phyloP scores from a whole-genome alignment of 2,797 vertebrate genomes.

The Spheniscus humboldti region DNA sequence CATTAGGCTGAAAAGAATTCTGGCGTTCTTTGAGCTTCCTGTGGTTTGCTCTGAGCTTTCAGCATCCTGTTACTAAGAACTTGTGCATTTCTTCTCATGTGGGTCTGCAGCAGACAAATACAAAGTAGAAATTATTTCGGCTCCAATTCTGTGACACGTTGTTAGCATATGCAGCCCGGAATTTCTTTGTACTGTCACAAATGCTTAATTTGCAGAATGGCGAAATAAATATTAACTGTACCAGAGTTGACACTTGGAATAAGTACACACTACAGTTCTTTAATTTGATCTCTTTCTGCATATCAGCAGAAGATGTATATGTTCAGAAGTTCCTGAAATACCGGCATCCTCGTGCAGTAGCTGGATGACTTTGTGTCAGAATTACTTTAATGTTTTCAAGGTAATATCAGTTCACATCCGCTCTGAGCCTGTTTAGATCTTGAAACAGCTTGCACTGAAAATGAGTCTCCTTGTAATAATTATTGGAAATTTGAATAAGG shows the following conservation, averaged over 20 bases:
- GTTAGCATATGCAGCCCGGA: not conserved
- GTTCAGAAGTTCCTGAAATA: not conserved
- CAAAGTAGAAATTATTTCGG: not conserved
- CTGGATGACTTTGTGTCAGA: not conserved
- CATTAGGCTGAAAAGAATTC: not conserved
- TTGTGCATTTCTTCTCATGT: not conserved
- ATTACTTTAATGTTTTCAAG: not conserved
- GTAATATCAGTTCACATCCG: not conserved
- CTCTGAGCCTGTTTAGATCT: not conserved
- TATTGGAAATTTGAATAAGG: not conserved
- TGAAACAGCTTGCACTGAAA: not conserved
- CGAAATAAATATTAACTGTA: not conserved
- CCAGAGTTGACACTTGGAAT: not conserved
- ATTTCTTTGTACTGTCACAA: slow-evolving; percentile 16
- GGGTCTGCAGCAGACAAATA: not conserved
- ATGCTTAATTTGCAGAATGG: not conserved
- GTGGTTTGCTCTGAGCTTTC: not conserved
- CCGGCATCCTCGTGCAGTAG: not conserved
- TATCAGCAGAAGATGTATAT: not conserved
- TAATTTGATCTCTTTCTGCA: not conserved
- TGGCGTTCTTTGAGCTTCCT: not conserved
- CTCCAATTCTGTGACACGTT: not conserved
- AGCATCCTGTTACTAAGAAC: not conserved
- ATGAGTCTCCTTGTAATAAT: not conserved
- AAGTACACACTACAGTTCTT: not conserved